Evolutionary conservation across 2,797 vertebrate genomes (phyloP).

Genomic region (Coracias cyanogaster): DNA sequence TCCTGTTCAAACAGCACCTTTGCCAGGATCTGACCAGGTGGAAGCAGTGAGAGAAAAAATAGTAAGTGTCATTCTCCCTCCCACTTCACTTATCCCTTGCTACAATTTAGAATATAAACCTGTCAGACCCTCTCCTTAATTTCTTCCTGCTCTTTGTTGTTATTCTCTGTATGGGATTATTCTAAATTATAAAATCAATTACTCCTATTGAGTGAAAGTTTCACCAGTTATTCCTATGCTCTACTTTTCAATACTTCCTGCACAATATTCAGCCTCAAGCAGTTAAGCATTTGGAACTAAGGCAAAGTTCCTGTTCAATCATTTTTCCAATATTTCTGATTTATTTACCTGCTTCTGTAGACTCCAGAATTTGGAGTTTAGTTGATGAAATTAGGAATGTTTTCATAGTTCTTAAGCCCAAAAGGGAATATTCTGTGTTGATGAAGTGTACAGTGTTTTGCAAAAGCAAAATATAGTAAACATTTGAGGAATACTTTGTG

Average conservation of each 20-base stretch:
- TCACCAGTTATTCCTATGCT: neutral
- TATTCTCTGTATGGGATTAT: neutral
- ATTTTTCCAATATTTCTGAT: neutral
- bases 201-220: neutral
- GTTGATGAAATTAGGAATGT: neutral
- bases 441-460: neutral
- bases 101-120: neutral
- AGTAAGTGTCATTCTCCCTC: constrained; percentile 73
- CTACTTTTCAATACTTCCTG: neutral
- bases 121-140: neutral
- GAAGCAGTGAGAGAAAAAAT: constrained; percentile 77
- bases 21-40: constrained; percentile 71
- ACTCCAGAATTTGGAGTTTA: neutral
- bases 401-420: neutral
- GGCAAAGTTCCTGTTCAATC: neutral
- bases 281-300: neutral
- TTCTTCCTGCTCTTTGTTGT: neutral
- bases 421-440: neutral
- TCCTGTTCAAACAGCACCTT: constrained; percentile 35
- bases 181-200: neutral
- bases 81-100: neutral
- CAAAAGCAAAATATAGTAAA: neutral
- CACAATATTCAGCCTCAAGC: neutral
- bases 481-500: neutral
- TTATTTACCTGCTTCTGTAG: neutral